Conservation (phyloP, 2,113 vertebrate species). For the Panthera tigris region DNA sequence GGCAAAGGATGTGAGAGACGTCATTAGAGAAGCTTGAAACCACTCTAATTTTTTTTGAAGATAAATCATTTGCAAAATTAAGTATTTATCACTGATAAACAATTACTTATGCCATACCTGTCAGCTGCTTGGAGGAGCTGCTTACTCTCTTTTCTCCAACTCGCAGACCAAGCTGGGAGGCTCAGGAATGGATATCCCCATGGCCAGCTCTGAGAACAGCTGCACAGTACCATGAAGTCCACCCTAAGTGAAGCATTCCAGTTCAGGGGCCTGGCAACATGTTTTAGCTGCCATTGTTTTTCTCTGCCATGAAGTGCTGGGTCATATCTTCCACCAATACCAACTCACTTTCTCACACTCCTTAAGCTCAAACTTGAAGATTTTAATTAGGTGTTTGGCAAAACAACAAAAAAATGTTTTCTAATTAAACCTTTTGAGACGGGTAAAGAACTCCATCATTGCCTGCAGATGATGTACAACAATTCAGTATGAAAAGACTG, state of each 20-base stretch:
- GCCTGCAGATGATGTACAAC: not conserved
- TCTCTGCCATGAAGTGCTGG: not conserved
- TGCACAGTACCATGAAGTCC: accelerated
- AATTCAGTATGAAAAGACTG: not conserved
- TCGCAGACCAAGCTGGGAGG: not conserved
- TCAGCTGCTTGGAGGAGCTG: not conserved
- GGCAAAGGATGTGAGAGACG: not conserved
- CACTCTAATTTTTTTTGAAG: not conserved
- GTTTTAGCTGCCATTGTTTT: not conserved
- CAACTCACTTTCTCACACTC: not conserved
- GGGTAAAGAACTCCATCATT: not conserved
- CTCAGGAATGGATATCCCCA: not conserved
- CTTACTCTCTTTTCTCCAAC: not conserved
- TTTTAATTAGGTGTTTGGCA: not conserved
- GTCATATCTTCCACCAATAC: not conserved
- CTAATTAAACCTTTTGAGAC: slow-evolving; percentile 25
- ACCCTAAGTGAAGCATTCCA: not conserved
- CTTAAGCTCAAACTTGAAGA: not conserved
- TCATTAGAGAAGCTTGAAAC: not conserved
- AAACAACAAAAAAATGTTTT: not conserved
- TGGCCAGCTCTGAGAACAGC: not conserved
- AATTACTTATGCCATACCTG: not conserved
- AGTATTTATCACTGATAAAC: not conserved
- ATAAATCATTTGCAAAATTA: not conserved
- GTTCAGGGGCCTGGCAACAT: not conserved